Evolutionary conservation across 2,797 vertebrate genomes (phyloP).

Genomic region (Fratercula arctica): DNA sequence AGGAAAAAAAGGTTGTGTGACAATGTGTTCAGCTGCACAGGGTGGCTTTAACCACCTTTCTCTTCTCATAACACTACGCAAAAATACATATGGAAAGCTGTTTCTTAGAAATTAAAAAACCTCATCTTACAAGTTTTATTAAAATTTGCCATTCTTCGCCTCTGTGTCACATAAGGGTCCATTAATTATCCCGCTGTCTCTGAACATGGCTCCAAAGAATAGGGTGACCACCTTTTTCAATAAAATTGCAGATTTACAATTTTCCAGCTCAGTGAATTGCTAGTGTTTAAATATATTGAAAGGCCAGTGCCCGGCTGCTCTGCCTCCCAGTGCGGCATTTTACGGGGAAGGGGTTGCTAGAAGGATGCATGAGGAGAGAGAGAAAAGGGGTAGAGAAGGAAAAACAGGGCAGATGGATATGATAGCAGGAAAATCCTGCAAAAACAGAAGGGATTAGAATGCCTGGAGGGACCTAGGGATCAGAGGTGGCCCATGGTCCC

Average conservation of each 20-base stretch:
- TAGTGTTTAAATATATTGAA: conserved; percentile 61
- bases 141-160: conserved; percentile 24
- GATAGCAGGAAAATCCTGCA: not conserved
- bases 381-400: not conserved
- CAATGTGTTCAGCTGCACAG: not conserved
- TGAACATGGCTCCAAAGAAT: conserved; percentile 48
- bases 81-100: not conserved
- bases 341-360: not conserved
- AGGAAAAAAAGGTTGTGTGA: not conserved
- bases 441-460: not conserved
- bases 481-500: not conserved
- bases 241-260: conserved; percentile 70
- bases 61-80: not conserved
- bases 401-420: not conserved
- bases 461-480: not conserved
- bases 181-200: conserved; percentile 60
- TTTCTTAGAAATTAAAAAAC: conserved; percentile 10
- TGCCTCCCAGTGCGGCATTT: not conserved
- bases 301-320: not conserved
- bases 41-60: not conserved
- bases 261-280: conserved; percentile 68
- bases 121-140: not conserved
- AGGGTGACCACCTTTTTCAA: conserved; percentile 54
- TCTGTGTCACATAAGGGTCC: not conserved
- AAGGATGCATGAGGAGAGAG: not conserved